Percentiles rank a stretch among this genome's conserved stretches.
phyloP scores from a whole-genome alignment of 2,888 invertebrate species.

The Chymomyza amoena region DNA sequence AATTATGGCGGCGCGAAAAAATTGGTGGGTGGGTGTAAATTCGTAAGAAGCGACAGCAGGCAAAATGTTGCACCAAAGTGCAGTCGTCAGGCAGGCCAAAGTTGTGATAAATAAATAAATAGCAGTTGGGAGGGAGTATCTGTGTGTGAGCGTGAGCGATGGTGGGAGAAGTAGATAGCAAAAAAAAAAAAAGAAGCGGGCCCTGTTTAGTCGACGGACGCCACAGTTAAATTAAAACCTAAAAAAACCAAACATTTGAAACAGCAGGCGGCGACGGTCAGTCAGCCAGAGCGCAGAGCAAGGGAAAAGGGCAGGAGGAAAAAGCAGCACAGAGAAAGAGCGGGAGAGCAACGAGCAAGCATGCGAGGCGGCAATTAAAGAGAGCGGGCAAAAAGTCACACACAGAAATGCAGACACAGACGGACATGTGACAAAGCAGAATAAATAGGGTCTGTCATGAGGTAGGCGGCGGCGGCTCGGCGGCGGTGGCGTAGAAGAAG shows the following conservation, averaged over 20 bases:
- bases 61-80: constrained; percentile 26
- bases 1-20: constrained; percentile 40
- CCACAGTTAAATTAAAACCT: constrained; percentile 62
- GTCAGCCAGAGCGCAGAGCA: constrained; percentile 39
- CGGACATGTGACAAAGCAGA: constrained; percentile 51
- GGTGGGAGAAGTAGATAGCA: constrained; percentile 45
- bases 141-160: constrained; percentile 43
- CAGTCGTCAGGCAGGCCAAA: constrained; percentile 27
- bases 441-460: constrained; percentile 59
- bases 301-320: background rate
- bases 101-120: constrained; percentile 23
- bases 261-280: constrained; percentile 71
- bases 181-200: constrained; percentile 20
- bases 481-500: too few relatives aligned
- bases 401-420: background rate
- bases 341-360: constrained; percentile 28
- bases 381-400: constrained; percentile 57
- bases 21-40: constrained; percentile 66
- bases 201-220: constrained; percentile 46
- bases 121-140: constrained; percentile 23
- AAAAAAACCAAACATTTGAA: constrained; percentile 50
- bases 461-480: constrained; percentile 52
- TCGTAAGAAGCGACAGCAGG: constrained; percentile 53
- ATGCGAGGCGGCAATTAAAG: constrained; percentile 58
- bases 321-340: background rate